Conservation (phyloP, 1,140 invertebrate species). For the Phymorhynchus buccinoides region DNA sequence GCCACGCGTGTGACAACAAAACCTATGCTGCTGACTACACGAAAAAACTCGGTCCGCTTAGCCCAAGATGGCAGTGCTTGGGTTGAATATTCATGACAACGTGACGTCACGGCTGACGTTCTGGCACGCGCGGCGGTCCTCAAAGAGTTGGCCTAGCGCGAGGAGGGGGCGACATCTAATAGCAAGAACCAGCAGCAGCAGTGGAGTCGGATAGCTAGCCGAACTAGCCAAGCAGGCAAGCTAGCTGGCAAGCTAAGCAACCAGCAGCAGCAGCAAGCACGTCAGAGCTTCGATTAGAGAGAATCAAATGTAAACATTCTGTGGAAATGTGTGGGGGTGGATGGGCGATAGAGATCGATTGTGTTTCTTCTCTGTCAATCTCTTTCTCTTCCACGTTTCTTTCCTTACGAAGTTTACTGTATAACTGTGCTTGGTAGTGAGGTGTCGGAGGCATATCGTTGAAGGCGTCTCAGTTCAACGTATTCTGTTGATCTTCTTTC, state of each 20-base stretch:
- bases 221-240: too few relatives aligned
- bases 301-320: too few relatives aligned
- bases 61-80: constrained; percentile 27
- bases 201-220: too few relatives aligned
- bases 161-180: too few relatives aligned
- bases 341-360: neutral
- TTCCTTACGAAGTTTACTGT: too few relatives aligned
- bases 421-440: too few relatives aligned
- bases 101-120: constrained; percentile 27
- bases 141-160: neutral
- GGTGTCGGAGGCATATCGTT: too few relatives aligned
- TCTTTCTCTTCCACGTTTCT: too few relatives aligned
- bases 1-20: neutral
- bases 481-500: too few relatives aligned
- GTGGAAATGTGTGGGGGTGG: neutral
- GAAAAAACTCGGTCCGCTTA: neutral
- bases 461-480: too few relatives aligned
- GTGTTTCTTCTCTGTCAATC: too few relatives aligned
- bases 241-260: too few relatives aligned
- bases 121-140: constrained; percentile 9
- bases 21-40: neutral
- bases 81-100: constrained; percentile 26
- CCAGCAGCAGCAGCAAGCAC: neutral
- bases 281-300: neutral
- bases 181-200: neutral